These are phyloP conservation scores for Cecropterus lyciades DNA, from an alignment of 1,140 invertebrate species.

Conservation along the genomic window DNA sequence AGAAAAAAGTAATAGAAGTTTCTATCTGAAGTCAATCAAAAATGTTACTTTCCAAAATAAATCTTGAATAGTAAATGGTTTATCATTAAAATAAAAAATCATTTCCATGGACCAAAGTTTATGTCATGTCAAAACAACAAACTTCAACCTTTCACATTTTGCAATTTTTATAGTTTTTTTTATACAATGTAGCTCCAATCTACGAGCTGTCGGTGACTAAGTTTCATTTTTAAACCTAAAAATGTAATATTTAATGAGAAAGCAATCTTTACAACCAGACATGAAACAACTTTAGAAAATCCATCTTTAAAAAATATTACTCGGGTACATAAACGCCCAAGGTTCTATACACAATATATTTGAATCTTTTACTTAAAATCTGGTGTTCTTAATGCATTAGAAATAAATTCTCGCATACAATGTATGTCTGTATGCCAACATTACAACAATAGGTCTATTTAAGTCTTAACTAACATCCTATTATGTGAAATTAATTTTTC, in stretches of 20 bases:
- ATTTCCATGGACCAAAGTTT: conserved; percentile 68
- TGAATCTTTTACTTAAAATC: conserved; percentile 43
- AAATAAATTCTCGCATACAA: conserved; percentile 39
- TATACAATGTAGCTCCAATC: conserved; percentile 73
- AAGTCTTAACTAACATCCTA: conserved; percentile 54
- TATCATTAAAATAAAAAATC: conserved; percentile 43
- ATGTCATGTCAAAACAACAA: conserved; percentile 67
- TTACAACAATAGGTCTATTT: conserved; percentile 41
- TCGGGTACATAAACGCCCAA: conserved; percentile 47
- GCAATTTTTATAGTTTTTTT: conserved; percentile 74
- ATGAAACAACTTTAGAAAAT: conserved; percentile 72
- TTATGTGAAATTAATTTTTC: conserved; percentile 40
- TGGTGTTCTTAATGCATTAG: conserved; percentile 48
- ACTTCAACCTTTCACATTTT: conserved; percentile 74
- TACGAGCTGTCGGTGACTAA: conserved; percentile 75
- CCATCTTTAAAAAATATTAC: conserved; percentile 66
- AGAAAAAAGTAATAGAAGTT: too few species aligned
- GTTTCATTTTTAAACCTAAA: conserved; percentile 58
- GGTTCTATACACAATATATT: conserved; percentile 59
- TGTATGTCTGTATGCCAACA: conserved; percentile 46
- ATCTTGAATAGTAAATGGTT: too few species aligned
- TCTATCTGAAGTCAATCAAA: too few species aligned
- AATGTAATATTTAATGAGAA: conserved; percentile 58
- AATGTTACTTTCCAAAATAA: too few species aligned
- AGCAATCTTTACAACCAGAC: conserved; percentile 56